These are phyloP conservation scores for Tipula lateralis DNA, from an alignment of 2,888 invertebrate genomes.

Conservation along the genomic window DNA sequence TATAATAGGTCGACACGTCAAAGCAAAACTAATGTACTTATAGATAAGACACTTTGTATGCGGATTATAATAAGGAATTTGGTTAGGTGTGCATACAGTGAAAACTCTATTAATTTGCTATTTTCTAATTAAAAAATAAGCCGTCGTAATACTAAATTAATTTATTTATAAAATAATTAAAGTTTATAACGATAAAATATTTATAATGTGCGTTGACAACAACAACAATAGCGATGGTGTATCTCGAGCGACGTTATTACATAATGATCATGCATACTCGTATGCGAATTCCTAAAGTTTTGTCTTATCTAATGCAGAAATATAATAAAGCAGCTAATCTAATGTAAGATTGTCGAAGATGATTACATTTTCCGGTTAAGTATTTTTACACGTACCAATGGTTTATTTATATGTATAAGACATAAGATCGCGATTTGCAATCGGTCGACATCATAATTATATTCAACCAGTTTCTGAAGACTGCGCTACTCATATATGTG, in stretches of 20 bases:
- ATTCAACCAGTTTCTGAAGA: not conserved
- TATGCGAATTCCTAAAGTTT: not conserved
- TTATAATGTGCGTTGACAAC: not conserved
- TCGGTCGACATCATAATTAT: slow-evolving; percentile 16
- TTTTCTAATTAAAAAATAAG: not conserved
- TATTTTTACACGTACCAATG: not conserved
- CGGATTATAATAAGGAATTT: not conserved
- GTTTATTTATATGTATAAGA: not conserved
- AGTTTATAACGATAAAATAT: not conserved
- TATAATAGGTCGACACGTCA: not conserved
- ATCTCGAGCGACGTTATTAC: not conserved
- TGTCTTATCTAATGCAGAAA: not conserved
- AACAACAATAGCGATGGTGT: not conserved
- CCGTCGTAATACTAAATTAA: not conserved
- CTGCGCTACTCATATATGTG: too few species aligned
- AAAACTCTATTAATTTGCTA: not conserved
- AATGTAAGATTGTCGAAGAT: not conserved
- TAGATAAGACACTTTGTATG: not conserved
- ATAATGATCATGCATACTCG: not conserved
- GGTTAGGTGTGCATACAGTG: not conserved
- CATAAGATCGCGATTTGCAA: not conserved
- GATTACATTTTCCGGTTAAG: slow-evolving; percentile 13
- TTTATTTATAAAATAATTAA: slow-evolving; percentile 1
- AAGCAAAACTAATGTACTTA: not conserved
- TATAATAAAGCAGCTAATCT: not conserved